These are phyloP conservation scores for Paramormyrops hopkinsi DNA, from an alignment of 2,797 vertebrate genomes.

Conservation along the genomic window DNA sequence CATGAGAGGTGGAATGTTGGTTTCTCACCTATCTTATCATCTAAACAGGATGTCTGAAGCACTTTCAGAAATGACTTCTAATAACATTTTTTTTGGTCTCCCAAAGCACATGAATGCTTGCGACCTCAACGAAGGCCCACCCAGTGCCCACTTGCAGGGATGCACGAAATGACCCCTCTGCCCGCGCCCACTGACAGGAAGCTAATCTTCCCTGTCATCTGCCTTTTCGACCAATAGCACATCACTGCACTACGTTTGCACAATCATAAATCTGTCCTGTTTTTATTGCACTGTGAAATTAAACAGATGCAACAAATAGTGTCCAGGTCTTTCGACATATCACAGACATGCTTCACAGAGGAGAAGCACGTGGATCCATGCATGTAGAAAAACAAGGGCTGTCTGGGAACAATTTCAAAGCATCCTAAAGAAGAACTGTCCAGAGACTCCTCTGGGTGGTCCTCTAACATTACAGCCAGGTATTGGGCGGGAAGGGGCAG, in stretches of 20 bases:
- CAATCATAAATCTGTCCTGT: background rate
- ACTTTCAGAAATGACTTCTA: slow-evolving; percentile 32
- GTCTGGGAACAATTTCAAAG: slow-evolving; percentile 4
- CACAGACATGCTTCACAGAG: background rate
- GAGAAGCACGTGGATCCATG: background rate
- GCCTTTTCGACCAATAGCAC: slow-evolving; percentile 33
- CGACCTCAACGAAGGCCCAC: slow-evolving; percentile 22
- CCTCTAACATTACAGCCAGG: background rate
- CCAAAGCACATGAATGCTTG: slow-evolving; percentile 40
- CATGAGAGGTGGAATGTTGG: slow-evolving; percentile 9
- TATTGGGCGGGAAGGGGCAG: background rate
- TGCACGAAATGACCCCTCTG: slow-evolving; percentile 38
- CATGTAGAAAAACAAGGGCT: background rate
- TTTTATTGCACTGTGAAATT: background rate
- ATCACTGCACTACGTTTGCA: background rate
- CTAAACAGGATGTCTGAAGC: slow-evolving; percentile 26
- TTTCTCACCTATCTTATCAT: slow-evolving; percentile 21
- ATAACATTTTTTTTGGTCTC: slow-evolving; percentile 35
- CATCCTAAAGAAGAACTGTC: slow-evolving; percentile 3
- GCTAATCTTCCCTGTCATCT: slow-evolving; percentile 25
- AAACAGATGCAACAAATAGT: background rate
- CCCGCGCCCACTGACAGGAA: slow-evolving; percentile 25
- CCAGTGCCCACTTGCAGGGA: slow-evolving; percentile 35
- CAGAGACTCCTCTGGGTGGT: slow-evolving; percentile 12
- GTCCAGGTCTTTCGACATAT: background rate